Percentiles rank a stretch among this genome's conserved stretches.
Conservation (phyloP, 2,888 invertebrate genomes). For the Galerucella nymphaeae region DNA sequence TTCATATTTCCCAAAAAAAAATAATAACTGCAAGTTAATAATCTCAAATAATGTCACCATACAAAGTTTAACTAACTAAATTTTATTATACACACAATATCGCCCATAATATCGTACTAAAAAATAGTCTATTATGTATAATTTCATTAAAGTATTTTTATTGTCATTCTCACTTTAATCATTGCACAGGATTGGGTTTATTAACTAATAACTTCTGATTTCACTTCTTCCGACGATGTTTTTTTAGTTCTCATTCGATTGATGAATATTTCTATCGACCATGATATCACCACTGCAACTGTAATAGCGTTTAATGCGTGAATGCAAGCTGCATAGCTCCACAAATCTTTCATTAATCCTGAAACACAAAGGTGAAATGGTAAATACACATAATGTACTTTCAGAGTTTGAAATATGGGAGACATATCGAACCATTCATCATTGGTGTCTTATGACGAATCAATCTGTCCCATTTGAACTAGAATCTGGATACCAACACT, state of each 20-base stretch:
- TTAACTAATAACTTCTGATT: neutral
- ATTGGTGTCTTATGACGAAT: too few relatives aligned
- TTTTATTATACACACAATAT: too few relatives aligned
- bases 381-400: too few relatives aligned
- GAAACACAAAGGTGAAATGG: slow-evolving; percentile 55
- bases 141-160: too few relatives aligned
- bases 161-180: neutral
- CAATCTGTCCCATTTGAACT: too few relatives aligned
- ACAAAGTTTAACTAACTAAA: too few relatives aligned
- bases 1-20: neutral
- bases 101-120: too few relatives aligned
- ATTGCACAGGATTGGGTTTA: neutral
- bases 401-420: too few relatives aligned
- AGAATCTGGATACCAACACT: too few relatives aligned
- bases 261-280: slow-evolving; percentile 71
- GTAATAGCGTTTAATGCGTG: slow-evolving; percentile 72
- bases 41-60: neutral
- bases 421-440: too few relatives aligned
- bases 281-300: slow-evolving; percentile 68
- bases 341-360: slow-evolving; percentile 76
- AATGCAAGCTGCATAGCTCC: slow-evolving; percentile 73
- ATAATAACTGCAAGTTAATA: neutral
- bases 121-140: too few relatives aligned
- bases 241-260: slow-evolving; percentile 34
- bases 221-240: neutral